Conservation (phyloP, 1,140 invertebrate genomes). For the Laodelphax striatellus region DNA sequence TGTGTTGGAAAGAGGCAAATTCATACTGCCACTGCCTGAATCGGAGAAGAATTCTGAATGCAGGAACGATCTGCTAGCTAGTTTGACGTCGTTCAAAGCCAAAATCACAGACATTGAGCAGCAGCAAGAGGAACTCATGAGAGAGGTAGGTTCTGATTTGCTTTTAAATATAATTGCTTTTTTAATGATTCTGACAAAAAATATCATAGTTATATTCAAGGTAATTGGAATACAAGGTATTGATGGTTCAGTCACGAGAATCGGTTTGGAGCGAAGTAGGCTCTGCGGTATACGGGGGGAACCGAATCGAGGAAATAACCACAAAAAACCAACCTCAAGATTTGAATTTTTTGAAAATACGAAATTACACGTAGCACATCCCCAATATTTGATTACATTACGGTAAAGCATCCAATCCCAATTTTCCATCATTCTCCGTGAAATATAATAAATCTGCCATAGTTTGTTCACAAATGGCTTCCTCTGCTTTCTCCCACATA, state of each 20-base stretch:
- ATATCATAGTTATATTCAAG: too few relatives aligned
- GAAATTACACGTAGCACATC: too few relatives aligned
- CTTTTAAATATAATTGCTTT: too few relatives aligned
- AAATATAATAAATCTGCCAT: slow-evolving; percentile 83
- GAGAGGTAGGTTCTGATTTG: slow-evolving; percentile 47
- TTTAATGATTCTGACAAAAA: too few relatives aligned
- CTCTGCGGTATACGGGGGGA: too few relatives aligned
- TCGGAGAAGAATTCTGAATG: slow-evolving; percentile 34
- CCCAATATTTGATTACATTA: too few relatives aligned
- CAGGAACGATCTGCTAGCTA: slow-evolving; percentile 39
- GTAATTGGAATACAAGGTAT: too few relatives aligned
- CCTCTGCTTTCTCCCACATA: slow-evolving; percentile 79
- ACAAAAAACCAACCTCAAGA: too few relatives aligned
- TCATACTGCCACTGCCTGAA: slow-evolving; percentile 23
- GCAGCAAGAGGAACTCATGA: slow-evolving; percentile 69
- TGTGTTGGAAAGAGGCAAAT: slow-evolving; percentile 14
- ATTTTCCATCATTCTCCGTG: slow-evolving; percentile 85
- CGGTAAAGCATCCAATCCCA: slow-evolving; percentile 59
- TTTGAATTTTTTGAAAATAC: too few relatives aligned
- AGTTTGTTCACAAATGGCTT: slow-evolving; percentile 82
- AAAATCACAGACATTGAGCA: slow-evolving; percentile 67
- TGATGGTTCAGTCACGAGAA: too few relatives aligned
- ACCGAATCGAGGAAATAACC: too few relatives aligned
- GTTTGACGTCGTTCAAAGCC: slow-evolving; percentile 53
- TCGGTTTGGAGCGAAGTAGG: too few relatives aligned